Base-by-base conservation (phyloP, 2,797 vertebrate species). In the Enteromius unitaeniatus region DNA sequence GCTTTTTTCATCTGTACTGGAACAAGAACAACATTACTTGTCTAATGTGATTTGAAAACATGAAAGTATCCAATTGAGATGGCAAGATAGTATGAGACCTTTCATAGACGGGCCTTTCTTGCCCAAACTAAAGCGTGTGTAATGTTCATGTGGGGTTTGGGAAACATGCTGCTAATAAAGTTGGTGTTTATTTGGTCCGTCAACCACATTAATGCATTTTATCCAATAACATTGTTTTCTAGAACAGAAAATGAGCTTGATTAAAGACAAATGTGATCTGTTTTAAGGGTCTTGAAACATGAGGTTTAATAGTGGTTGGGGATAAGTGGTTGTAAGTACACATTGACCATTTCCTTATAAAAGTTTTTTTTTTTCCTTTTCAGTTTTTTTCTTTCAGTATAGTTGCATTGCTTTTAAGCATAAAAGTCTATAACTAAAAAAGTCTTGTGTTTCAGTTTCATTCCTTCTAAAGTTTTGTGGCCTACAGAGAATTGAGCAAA, bases 161-260 rank as follows among this genome's bases (percentile, higher is more conserved):
- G 34, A 77, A 82, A 84, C 83, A 87, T 86, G 74, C 65, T 40
- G 73, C 84, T 84, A 83, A 87, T 90, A 84, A 87, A 87, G 51
- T 73, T 81, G 11, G 82, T 85, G 86, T 90, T 90, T 89, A 90
- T 86, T 84, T 65, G 47, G 86, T 70, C 84, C 78, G 67, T 67
- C 81, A 84, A 85, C 83, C 86, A 83, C 86, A 85, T 88, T 80
- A 88, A 77, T 86, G 31, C 78, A 68, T 82, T 73, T 79, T 78
- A 78, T 78, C 77, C 81, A 87, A 86, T 87, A 86, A 87, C 69
- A n/a, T 81, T 87, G 83, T 88, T 90, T 88, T 84, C 76, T 68
- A 81, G 69, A 79, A 81, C 68, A 78, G 77, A 11, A 58, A 67
- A 85, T 84, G 51, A 85, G 83, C 86, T 69, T 88, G 81, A 88